These are phyloP conservation scores for Tricholauxania praeusta DNA, from an alignment of 2,888 invertebrate genomes.

Conservation along the genomic window DNA sequence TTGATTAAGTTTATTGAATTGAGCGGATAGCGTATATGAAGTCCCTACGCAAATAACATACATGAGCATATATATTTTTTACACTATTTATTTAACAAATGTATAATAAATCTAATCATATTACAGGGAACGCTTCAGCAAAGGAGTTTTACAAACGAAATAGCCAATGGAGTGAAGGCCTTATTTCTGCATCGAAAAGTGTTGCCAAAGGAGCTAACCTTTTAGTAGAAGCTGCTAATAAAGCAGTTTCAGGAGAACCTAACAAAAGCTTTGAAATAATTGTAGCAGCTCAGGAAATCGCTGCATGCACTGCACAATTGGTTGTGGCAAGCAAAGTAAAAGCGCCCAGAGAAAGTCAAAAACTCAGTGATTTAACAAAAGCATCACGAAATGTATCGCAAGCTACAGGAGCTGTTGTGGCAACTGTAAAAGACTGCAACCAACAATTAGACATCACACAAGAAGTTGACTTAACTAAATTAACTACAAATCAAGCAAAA, in stretches of 20 bases:
- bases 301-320: slow-evolving; percentile 95
- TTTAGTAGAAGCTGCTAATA: slow-evolving; percentile 92
- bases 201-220: slow-evolving; percentile 96
- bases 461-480: slow-evolving; percentile 88
- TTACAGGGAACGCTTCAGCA: slow-evolving; percentile 80
- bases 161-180: slow-evolving; percentile 98
- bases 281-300: slow-evolving; percentile 96
- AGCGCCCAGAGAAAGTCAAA: slow-evolving; percentile 85
- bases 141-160: slow-evolving; percentile 98
- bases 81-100: no score
- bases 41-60: no score
- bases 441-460: slow-evolving; percentile 90
- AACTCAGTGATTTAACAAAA: slow-evolving; percentile 82
- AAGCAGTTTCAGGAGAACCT: slow-evolving; percentile 85
- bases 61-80: no score
- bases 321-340: slow-evolving; percentile 97
- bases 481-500: slow-evolving; percentile 95
- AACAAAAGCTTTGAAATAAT: slow-evolving; percentile 82
- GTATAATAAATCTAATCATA: not conserved
- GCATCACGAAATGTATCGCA: slow-evolving; percentile 92
- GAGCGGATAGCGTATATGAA: no score
- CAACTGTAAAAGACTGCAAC: slow-evolving; percentile 90
- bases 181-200: slow-evolving; percentile 97
- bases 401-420: slow-evolving; percentile 93
- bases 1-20: no score